phyloP scores from a whole-genome alignment of 2,888 invertebrate genomes.

The Troides aeacus region DNA sequence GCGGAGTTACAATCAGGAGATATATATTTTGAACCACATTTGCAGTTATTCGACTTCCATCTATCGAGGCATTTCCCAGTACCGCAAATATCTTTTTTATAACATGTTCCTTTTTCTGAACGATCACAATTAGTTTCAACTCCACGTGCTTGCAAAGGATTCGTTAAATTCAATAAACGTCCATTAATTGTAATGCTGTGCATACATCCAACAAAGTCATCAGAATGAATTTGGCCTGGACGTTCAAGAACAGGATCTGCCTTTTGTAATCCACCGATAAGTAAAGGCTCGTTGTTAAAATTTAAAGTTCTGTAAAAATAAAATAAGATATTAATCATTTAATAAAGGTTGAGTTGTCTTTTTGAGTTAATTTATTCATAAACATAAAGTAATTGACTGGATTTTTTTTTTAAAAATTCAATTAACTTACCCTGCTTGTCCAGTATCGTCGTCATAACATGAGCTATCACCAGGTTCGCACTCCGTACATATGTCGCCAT shows the following conservation, averaged over 20 bases:
- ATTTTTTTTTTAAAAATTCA: background rate
- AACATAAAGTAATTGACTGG: constrained; percentile 30
- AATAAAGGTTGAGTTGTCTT: background rate
- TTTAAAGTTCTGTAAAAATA: constrained; percentile 87
- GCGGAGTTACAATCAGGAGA: constrained; percentile 90
- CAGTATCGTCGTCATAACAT: constrained; percentile 92
- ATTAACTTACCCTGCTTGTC: constrained; percentile 89
- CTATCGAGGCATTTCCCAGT: constrained; percentile 89
- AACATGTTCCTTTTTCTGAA: constrained; percentile 83
- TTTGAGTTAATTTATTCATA: background rate
- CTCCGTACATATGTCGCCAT: constrained; percentile 92
- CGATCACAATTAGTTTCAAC: constrained; percentile 89
- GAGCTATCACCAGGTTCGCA: constrained; percentile 90
- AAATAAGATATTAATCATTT: background rate
- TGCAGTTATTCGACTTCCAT: constrained; percentile 88
- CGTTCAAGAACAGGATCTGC: constrained; percentile 93
- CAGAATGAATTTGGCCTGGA: constrained; percentile 93
- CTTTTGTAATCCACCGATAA: constrained; percentile 90
- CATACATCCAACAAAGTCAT: constrained; percentile 96
- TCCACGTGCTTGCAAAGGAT: constrained; percentile 85
- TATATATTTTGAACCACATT: constrained; percentile 83
- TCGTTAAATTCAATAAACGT: constrained; percentile 88
- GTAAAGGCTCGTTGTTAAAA: constrained; percentile 92
- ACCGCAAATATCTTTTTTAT: constrained; percentile 75
- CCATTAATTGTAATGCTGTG: constrained; percentile 95